Evolutionary conservation across 1,140 invertebrate genomes (phyloP), one percentile per base, ranked within the genome.

Genomic region (Zaprionus africanus): DNA sequence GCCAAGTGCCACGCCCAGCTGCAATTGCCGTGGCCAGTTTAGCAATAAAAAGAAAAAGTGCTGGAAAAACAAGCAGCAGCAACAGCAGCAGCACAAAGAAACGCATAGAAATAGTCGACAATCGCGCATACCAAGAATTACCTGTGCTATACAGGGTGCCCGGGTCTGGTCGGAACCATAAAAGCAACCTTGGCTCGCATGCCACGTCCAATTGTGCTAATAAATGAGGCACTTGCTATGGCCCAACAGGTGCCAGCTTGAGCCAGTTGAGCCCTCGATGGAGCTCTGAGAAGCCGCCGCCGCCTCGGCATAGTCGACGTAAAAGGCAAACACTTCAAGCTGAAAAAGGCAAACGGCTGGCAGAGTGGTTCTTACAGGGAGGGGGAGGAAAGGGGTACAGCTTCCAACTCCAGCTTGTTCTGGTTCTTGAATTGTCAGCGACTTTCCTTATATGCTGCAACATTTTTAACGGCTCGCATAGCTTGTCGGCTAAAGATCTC

Each of bases 311-410:
- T 17, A 17, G 63, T 13, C 49, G 17, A 68, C 70, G 60, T 69
- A 76, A 71, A 82, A 57, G 73, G 81, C 49, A 59, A 65, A 64
- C 49, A 67, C 53, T 60, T 43, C 19, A 22, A 1, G 38, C 66
- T 62, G 70, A 80, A 80, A 88, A 87, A 87, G 76, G 80, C 72
- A 68, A 82, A 82, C 79, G 59, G 63, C 69, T 84, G 78, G 43
- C 24, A 26, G 34, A 59, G 17, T 59, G 19, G 56, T 24, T 54
- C 22, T 22, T 31, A 11, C 31, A 56, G 26, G 24, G 1, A 15
- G 53, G 2, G 28, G 6, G 28, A 9, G 38, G 36, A 17, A 11
- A 2, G 2, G 1, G 56, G 1, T 36, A 51, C 19, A 17, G 54
- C 9, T 43, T 43, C 0, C 9, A 60, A 13, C n/a, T 38, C n/a